These are phyloP conservation scores for Macrotus californicus DNA, from an alignment of 2,113 vertebrate genomes.

Conservation along the genomic window DNA sequence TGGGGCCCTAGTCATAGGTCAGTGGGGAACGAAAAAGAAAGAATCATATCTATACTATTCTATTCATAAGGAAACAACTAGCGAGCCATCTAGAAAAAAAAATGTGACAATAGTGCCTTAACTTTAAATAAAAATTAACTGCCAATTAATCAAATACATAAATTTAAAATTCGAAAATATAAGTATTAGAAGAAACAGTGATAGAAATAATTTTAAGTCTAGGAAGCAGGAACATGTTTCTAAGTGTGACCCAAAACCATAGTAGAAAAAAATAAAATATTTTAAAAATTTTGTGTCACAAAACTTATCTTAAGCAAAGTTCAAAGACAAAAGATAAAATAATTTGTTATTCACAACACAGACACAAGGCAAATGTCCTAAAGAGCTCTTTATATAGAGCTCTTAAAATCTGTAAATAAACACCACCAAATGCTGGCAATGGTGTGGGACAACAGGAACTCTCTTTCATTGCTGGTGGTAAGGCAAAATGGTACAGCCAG, in stretches of 20 bases:
- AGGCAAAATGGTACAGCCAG: not conserved
- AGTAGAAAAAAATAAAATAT: not conserved
- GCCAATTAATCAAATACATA: not conserved
- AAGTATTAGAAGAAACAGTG: not conserved
- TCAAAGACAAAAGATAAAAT: not conserved
- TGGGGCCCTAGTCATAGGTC: not conserved
- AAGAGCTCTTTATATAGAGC: not conserved
- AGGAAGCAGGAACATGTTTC: not conserved
- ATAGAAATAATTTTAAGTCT: not conserved
- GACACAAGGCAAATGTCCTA: not conserved
- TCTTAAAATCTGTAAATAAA: not conserved
- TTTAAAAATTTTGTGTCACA: not conserved
- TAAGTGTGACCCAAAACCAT: not conserved
- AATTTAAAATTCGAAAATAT: not conserved
- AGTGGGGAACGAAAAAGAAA: not conserved
- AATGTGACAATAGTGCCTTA: not conserved
- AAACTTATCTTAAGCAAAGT: not conserved
- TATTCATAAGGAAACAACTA: not conserved
- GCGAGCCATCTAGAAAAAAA: not conserved
- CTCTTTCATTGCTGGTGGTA: not conserved
- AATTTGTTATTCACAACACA: not conserved
- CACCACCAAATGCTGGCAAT: not conserved
- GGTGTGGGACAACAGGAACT: not conserved
- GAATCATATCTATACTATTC: not conserved
- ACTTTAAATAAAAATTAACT: not conserved